These are phyloP conservation scores for Pangasianodon hypophthalmus DNA, from an alignment of 2,113 vertebrate genomes.

Conservation along the genomic window DNA sequence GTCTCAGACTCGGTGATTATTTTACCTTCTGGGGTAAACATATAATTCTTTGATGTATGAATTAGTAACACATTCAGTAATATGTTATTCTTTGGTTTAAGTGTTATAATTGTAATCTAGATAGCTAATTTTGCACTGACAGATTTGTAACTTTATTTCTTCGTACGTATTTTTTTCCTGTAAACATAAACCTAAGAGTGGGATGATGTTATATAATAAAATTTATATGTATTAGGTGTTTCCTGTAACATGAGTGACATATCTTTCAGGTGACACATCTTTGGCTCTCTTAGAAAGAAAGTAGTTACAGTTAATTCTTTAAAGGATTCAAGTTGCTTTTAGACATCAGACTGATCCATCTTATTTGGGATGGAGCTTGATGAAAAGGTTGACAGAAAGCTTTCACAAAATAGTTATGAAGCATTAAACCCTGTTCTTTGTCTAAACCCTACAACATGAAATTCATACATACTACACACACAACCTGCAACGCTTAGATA, in stretches of 20 bases:
- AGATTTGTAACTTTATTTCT: background rate
- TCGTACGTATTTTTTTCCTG: background rate
- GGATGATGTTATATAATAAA: background rate
- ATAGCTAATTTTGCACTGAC: background rate
- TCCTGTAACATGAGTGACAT: background rate
- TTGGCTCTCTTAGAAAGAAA: background rate
- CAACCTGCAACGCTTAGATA: background rate
- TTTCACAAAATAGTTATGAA: too few relatives aligned
- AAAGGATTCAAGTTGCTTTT: background rate
- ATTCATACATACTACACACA: background rate
- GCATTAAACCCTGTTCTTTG: background rate
- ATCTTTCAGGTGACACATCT: background rate
- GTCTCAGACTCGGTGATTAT: background rate
- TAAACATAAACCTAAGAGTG: background rate
- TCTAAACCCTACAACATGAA: background rate
- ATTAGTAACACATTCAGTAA: background rate
- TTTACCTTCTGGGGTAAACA: background rate
- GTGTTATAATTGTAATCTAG: background rate
- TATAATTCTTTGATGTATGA: background rate
- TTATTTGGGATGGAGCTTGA: background rate
- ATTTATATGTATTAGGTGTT: background rate
- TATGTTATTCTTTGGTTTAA: too few relatives aligned
- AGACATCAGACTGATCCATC: background rate
- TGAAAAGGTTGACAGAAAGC: background rate
- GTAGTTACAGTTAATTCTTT: background rate